These are phyloP conservation scores for Nymphalis urticae DNA, from an alignment of 2,888 invertebrate species.

Conservation along the genomic window DNA sequence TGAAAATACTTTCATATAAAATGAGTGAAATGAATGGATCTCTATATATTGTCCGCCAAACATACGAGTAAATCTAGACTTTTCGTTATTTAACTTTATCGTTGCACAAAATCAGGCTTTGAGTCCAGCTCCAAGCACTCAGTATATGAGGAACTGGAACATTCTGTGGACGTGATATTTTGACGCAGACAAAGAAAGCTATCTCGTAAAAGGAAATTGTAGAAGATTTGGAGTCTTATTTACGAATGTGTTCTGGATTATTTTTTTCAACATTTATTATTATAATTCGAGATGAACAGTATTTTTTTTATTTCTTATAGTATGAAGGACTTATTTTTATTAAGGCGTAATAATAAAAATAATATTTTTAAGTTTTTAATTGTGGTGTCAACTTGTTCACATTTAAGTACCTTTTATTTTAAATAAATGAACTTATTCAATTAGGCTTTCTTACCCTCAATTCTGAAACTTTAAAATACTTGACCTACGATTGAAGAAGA, in stretches of 20 bases:
- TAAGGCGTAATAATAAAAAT: too few relatives aligned
- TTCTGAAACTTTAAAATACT: not conserved
- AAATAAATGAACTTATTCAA: too few relatives aligned
- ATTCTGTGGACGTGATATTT: slow-evolving; percentile 31
- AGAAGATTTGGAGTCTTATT: slow-evolving; percentile 12
- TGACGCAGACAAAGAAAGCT: slow-evolving; percentile 24
- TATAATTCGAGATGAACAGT: not conserved
- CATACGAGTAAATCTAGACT: too few relatives aligned
- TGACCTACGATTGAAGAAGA: slow-evolving; percentile 6
- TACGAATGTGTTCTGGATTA: not conserved
- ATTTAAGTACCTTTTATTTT: too few relatives aligned
- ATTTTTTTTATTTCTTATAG: too few relatives aligned
- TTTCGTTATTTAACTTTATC: slow-evolving; percentile 33
- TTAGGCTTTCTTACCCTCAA: too few relatives aligned
- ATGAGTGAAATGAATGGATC: not conserved
- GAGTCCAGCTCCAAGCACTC: slow-evolving; percentile 34
- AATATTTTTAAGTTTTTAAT: too few relatives aligned
- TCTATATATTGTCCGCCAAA: slow-evolving; percentile 10
- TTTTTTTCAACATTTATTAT: not conserved
- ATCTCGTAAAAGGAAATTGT: slow-evolving; percentile 22
- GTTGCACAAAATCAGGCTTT: slow-evolving; percentile 35
- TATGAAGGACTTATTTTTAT: too few relatives aligned
- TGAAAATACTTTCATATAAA: not conserved
- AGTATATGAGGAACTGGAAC: slow-evolving; percentile 34
- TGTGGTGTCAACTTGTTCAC: too few relatives aligned